Base-by-base conservation (phyloP, 2,113 vertebrate genomes). In the Thymallus thymallus region DNA sequence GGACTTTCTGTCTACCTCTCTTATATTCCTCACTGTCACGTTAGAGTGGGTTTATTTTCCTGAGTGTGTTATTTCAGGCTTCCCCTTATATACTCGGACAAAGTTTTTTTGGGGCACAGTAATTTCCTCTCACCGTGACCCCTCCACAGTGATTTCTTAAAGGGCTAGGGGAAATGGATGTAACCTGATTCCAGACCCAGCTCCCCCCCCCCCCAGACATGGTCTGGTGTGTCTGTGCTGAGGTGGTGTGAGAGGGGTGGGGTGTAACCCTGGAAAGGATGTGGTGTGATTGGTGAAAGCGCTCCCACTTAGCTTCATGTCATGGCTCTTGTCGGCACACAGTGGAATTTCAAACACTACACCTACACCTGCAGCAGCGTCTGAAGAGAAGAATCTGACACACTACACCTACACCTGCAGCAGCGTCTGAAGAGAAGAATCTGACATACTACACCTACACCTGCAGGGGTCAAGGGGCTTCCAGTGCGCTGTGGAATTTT, bases 291-390 rank as follows among this genome's bases (percentile, higher is more conserved):
- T 30, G 29, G 13, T 29, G 16, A 64, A 64, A 66, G 58, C n/a
- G 10, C 65, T 71, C 69, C 70, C 5, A 48, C 66, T 71, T 62
- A 65, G 62, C 67, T 26, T 26, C 26, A 26, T 64, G 71, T 46
- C 46, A 74, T 0, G 13, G 24, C 23, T 78, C n/a, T 76, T 20
- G 5, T 56, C 75, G n/a, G 66, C 51, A 14, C 23, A n/a, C 5
- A 35, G 80, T 85, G 86, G 80, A 88, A 88, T 90, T 88, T 88
- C 69, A 76, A 88, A 90, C 83, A 86, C 80, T 88, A 88, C 87
- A 86, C 87, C 86, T 18, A 66, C 48, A 14, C 22, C 84, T 85
- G 80, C 87, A 88, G 83, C 82, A 89, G 87, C 80, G 51, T 24
- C 45, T 73, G 62, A 75, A 22, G 68, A 63, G 74, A 72, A 77